Conservation (phyloP, 2,113 vertebrate genomes). For the Ailurus styani region DNA sequence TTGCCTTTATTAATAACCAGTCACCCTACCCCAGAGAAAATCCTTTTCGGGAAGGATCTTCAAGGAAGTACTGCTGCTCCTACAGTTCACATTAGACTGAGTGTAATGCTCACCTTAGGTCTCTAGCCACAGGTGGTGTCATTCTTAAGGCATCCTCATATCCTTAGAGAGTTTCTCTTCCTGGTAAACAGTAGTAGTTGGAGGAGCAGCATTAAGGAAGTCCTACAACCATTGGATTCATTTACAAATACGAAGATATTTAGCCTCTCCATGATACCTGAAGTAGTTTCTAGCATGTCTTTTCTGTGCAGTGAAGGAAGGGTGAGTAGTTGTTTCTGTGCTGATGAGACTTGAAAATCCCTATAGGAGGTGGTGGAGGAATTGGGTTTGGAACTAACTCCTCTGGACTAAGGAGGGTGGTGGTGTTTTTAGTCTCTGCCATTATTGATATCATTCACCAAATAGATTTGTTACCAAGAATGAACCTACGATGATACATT, state of each 20-base stretch:
- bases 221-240: neutral
- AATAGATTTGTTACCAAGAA: neutral
- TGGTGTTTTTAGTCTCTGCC: neutral
- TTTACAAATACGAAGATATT: neutral
- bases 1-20: conserved; percentile 33
- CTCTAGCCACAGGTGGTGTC: neutral
- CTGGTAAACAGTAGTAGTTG: conserved; percentile 1
- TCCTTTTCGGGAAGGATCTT: conserved; percentile 9
- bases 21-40: neutral
- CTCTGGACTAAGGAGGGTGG: neutral
- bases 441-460: neutral
- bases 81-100: neutral
- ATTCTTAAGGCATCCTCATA: neutral
- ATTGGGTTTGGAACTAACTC: neutral
- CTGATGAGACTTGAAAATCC: neutral
- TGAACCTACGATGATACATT: neutral
- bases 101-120: neutral
- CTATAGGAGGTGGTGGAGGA: neutral
- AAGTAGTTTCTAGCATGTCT: conserved; percentile 1
- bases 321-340: neutral
- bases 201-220: conserved; percentile 1
- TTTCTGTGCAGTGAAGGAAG: neutral
- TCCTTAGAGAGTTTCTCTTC: conserved; percentile 35
- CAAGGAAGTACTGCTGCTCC: neutral
- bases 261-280: neutral